Percentiles rank a stretch among this genome's conserved stretches.
These are phyloP conservation scores for Branchellion lobata DNA, from an alignment of 2,888 invertebrate genomes.

Conservation along the genomic window DNA sequence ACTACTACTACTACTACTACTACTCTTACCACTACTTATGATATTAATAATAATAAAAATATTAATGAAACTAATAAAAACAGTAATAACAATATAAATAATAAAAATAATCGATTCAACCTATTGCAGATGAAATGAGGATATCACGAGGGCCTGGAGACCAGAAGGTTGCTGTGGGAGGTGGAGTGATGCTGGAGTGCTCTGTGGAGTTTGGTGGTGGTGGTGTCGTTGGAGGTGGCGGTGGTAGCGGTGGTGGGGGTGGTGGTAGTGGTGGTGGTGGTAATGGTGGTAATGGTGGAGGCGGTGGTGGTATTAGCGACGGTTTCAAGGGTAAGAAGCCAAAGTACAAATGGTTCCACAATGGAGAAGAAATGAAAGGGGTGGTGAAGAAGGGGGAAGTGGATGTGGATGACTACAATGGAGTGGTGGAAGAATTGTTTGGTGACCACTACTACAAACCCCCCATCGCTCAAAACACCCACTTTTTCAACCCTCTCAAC, in stretches of 20 bases:
- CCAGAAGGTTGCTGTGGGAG: not conserved
- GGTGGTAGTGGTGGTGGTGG: too few species aligned
- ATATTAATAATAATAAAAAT: too few species aligned
- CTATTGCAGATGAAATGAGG: not conserved
- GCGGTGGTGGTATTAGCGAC: too few species aligned
- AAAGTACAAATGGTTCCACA: constrained; percentile 14
- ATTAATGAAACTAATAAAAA: too few species aligned
- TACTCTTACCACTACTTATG: constrained; percentile 8
- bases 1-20: constrained; percentile 43
- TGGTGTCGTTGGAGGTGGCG: not conserved
- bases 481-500: not conserved
- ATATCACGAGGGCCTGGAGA: not conserved
- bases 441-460: not conserved
- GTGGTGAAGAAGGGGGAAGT: not conserved
- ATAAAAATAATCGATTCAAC: too few species aligned
- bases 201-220: not conserved
- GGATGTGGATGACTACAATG: not conserved
- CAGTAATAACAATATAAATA: too few species aligned
- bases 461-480: not conserved
- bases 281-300: too few species aligned
- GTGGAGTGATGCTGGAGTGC: not conserved
- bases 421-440: not conserved
- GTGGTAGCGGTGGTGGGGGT: not conserved
- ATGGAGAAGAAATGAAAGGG: not conserved
- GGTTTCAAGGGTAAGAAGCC: too few species aligned